These are phyloP conservation scores for Rhamnusium bicolor DNA, from an alignment of 2,888 invertebrate species.

Conservation along the genomic window DNA sequence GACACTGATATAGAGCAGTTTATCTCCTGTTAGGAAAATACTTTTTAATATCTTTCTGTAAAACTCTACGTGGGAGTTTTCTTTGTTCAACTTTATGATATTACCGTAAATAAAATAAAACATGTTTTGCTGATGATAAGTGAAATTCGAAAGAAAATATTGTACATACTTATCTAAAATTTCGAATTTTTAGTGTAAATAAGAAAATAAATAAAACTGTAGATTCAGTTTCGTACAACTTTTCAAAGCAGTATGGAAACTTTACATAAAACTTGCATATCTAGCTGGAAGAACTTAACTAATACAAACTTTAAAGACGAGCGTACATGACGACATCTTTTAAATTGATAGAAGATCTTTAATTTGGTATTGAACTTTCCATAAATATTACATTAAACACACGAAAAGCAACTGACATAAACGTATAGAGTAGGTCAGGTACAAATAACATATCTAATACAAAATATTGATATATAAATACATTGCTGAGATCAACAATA, in stretches of 20 bases:
- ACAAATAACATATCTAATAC: no score
- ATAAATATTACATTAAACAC: neutral
- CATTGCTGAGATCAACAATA: no score
- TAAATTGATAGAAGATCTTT: neutral
- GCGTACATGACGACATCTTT: neutral
- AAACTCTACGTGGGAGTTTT: no score
- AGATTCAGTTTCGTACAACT: slow-evolving; percentile 11
- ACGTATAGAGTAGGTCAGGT: no score
- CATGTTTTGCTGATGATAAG: neutral
- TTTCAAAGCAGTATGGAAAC: neutral
- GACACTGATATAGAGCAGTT: no score
- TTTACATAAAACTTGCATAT: slow-evolving; percentile 6
- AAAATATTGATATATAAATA: no score
- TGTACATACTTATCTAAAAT: neutral
- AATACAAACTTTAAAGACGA: slow-evolving; percentile 13
- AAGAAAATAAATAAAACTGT: neutral
- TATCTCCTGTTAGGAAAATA: no score
- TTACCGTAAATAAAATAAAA: no score
- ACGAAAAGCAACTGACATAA: no score
- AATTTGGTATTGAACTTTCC: neutral
- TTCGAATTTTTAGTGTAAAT: neutral
- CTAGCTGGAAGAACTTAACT: slow-evolving; percentile 5
- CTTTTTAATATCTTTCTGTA: no score
- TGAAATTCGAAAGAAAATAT: neutral
- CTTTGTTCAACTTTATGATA: no score